Evolutionary conservation across 2,113 vertebrate genomes (phyloP), one percentile per base, ranked within the genome.

Genomic region (Leptobrachium ailaonicum): DNA sequence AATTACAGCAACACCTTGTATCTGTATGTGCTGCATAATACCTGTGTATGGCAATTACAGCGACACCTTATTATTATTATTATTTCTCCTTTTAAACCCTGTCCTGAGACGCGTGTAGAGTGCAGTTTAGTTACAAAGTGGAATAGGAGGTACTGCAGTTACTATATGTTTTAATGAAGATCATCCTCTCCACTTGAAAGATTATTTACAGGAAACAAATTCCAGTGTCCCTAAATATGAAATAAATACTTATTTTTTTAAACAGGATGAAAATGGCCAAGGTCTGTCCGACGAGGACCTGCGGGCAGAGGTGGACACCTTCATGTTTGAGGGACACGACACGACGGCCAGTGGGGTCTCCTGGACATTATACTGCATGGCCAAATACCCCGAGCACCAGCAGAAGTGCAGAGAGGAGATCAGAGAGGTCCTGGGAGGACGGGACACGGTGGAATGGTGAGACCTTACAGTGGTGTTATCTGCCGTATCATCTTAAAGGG

Each of bases 281-380:
- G 92, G 89, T 3, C 81, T 95, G 2, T 86, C 91, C 0, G 86
- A 94, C 6, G 90, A 92, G 56, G 94, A 95, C 67, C 88, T 95
- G 4, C 90, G 89, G 50, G 95, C 95, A 0, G 96, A 97, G 76
- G 96, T 98, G 85, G 95, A 98, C 85, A 96, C 95, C 0, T 97
- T 98, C 88, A 96, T 98, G 96, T 98, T 97, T 45, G 95, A 90
- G 80, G 97, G 95, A 6, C 96, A 97, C n/a, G 93, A 95, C 84
- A 94, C 93, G 20, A 94, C 93, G 43, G 85, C 92, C 82, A 91
- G 90, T 45, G 92, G 88, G 41, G 58, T 94, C 80, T 89, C 92
- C 58, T 95, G 93, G 88, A 84, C 87, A 75, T 77, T 95, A 32
- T 92, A 94, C 86, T 84, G 81, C 66, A 74, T 95, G 82, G 92